phyloP scores from a whole-genome alignment of 2,113 vertebrate species.

The Mastomys coucha region DNA sequence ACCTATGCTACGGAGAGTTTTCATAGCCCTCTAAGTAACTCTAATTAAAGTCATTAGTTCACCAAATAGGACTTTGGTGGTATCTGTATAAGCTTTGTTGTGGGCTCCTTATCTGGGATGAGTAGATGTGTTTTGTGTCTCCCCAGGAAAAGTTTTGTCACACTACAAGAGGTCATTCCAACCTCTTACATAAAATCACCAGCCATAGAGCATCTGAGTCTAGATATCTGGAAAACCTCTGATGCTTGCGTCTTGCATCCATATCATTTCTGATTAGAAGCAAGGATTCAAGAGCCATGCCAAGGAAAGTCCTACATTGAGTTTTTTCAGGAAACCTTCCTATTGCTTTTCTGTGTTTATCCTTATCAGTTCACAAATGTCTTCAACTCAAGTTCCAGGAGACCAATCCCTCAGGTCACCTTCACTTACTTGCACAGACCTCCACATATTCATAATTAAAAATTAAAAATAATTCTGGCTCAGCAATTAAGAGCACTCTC shows the following conservation, averaged over 20 bases:
- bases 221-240: background rate
- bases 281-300: background rate
- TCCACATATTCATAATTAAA: background rate
- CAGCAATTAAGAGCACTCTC: too few relatives aligned
- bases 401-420: background rate
- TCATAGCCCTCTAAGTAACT: background rate
- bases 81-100: background rate
- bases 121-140: background rate
- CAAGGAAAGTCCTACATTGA: background rate
- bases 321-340: background rate
- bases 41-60: background rate
- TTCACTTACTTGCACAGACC: background rate
- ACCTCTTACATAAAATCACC: constrained; percentile 24
- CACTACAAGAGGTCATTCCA: background rate
- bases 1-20: background rate
- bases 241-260: background rate
- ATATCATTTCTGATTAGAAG: background rate
- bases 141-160: background rate
- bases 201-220: background rate
- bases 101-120: background rate
- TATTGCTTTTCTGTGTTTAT: background rate
- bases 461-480: background rate
- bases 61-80: background rate
- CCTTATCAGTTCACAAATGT: background rate
- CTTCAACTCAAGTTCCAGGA: background rate